phyloP scores from a whole-genome alignment of 2,113 vertebrate genomes.

The Centropristis striata region DNA sequence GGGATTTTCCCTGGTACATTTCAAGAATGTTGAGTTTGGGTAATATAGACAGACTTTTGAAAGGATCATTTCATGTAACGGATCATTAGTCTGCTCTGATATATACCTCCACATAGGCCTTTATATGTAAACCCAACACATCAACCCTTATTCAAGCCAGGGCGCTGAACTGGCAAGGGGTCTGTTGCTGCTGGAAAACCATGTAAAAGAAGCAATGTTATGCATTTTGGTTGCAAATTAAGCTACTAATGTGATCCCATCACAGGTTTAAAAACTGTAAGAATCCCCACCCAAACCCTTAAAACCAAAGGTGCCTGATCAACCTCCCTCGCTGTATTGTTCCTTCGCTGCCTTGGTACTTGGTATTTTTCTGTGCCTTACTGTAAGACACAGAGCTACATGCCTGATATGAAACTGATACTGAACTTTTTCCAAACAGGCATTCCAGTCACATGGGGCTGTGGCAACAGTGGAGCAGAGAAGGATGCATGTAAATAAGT shows the following conservation, averaged over 20 bases:
- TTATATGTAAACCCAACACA: conserved; percentile 19
- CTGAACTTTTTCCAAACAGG: conserved; percentile 68
- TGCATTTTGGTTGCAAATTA: conserved; percentile 26
- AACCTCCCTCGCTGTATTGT: conserved; percentile 51
- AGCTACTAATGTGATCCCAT: conserved; percentile 26
- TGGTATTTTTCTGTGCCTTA: conserved; percentile 58
- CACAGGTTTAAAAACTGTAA: conserved; percentile 22
- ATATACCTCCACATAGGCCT: conserved; percentile 12
- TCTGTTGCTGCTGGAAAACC: conserved; percentile 18
- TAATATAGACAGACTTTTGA: conserved; percentile 15
- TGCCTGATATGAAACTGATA: conserved; percentile 57
- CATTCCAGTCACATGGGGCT: conserved; percentile 72
- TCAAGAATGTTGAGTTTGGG: conserved; percentile 14
- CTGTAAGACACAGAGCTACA: conserved; percentile 40
- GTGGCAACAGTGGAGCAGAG: conserved; percentile 72
- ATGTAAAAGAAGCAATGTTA: conserved; percentile 36
- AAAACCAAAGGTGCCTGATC: conserved; percentile 83
- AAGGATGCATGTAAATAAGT: conserved; percentile 84
- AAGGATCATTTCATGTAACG: conserved; percentile 25
- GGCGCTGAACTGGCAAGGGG: conserved; percentile 1
- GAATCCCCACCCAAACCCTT: conserved; percentile 52
- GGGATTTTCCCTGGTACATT: conserved; percentile 16
- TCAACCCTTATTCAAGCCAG: conserved; percentile 17
- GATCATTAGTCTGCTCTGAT: conserved; percentile 25
- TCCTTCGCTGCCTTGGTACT: conserved; percentile 58